Conservation (phyloP, 2,113 vertebrate species). For the Trichomycterus rosablanca region DNA sequence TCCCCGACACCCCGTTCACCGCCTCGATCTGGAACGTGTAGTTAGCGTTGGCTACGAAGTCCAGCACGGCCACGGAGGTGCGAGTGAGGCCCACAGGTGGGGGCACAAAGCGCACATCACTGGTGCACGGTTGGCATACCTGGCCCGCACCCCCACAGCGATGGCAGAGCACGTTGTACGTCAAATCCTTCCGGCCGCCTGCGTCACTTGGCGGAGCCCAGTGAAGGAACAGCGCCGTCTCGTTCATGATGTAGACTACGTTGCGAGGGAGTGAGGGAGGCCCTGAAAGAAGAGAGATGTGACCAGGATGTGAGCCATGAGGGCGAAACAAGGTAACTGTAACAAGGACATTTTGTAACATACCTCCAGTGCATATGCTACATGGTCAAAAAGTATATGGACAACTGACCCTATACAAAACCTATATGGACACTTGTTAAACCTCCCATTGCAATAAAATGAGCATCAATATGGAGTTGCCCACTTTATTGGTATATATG, state of each 20-base stretch:
- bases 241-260: slow-evolving; percentile 88
- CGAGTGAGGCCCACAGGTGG: slow-evolving; percentile 80
- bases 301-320: no score
- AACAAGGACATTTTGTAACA: no score
- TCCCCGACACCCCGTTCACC: slow-evolving; percentile 85
- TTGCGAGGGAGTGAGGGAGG: slow-evolving; percentile 81
- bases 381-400: no score
- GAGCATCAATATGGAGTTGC: no score
- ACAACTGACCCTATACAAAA: no score
- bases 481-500: no score
- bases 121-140: slow-evolving; percentile 84
- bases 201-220: slow-evolving; percentile 91
- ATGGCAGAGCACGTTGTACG: slow-evolving; percentile 89
- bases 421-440: no score
- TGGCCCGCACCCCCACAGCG: slow-evolving; percentile 75
- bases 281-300: slow-evolving; percentile 60
- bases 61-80: slow-evolving; percentile 83
- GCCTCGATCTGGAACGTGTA: slow-evolving; percentile 96
- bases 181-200: slow-evolving; percentile 88
- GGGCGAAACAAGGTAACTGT: no score
- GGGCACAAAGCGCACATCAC: slow-evolving; percentile 86
- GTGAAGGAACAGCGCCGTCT: slow-evolving; percentile 90
- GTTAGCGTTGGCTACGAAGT: slow-evolving; percentile 85
- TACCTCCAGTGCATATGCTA: no score
- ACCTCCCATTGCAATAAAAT: no score